Conservation (phyloP, 2,888 invertebrate genomes). For the Diarsia rubi region DNA sequence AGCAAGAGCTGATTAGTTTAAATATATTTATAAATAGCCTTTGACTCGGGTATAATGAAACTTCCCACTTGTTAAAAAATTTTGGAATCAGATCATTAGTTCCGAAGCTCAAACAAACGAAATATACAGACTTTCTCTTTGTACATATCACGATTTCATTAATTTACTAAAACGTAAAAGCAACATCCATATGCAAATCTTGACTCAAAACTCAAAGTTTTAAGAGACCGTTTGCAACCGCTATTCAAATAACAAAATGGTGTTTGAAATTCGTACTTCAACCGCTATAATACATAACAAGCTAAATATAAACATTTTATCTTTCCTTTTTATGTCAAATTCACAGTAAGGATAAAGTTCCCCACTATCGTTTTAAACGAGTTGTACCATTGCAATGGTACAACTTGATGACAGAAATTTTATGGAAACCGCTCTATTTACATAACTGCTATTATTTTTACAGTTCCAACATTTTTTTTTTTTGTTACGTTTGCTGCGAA, state of each 20-base stretch:
- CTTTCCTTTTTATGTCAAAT: slow-evolving; percentile 35
- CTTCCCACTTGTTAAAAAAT: background rate
- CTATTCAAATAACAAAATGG: slow-evolving; percentile 32
- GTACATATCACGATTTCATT: background rate
- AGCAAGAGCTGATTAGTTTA: too few relatives aligned
- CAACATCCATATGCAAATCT: slow-evolving; percentile 6
- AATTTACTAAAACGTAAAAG: background rate
- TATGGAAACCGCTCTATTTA: slow-evolving; percentile 18
- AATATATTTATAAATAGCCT: background rate
- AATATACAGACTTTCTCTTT: background rate
- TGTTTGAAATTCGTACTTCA: slow-evolving; percentile 2
- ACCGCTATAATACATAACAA: background rate
- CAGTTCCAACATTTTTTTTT: slow-evolving; percentile 16
- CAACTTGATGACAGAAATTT: slow-evolving; percentile 27
- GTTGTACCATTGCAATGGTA: too few relatives aligned
- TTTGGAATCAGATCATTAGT: background rate
- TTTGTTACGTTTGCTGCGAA: slow-evolving; percentile 1
- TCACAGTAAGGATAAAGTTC: slow-evolving; percentile 33
- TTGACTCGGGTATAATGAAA: background rate
- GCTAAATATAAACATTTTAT: slow-evolving; percentile 25
- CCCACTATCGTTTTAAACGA: slow-evolving; percentile 38
- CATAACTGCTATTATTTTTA: slow-evolving; percentile 8
- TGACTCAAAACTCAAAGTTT: slow-evolving; percentile 1
- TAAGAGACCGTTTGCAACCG: background rate
- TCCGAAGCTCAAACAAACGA: background rate